Conservation (phyloP, 2,113 vertebrate species). For the Suncus etruscus region DNA sequence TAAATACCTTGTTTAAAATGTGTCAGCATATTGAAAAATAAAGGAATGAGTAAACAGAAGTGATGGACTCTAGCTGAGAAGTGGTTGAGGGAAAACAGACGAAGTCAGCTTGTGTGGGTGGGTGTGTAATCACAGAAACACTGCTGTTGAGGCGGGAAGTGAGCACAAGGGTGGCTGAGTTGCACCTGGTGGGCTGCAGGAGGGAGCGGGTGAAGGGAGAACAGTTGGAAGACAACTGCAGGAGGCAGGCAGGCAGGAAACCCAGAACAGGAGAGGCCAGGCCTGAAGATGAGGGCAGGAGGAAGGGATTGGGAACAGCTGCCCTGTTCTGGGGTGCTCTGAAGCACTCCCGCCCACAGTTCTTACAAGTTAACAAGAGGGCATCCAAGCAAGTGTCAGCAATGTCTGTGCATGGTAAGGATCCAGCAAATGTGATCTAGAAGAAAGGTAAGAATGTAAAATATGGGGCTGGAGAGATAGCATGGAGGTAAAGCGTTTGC, state of each 20-base stretch:
- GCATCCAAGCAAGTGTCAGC: not conserved
- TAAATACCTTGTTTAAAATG: too few species aligned
- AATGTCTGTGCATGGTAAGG: not conserved
- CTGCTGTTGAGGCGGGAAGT: not conserved
- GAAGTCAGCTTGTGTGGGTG: not conserved
- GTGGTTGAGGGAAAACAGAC: not conserved
- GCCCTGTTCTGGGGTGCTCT: not conserved
- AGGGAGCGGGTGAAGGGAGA: not conserved
- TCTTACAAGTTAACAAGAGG: not conserved
- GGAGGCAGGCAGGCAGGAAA: not conserved
- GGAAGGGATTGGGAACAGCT: not conserved
- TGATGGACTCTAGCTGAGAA: not conserved
- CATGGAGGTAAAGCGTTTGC: too few species aligned
- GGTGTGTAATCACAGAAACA: not conserved
- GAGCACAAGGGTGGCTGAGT: not conserved
- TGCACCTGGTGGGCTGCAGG: not conserved
- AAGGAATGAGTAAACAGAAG: not conserved
- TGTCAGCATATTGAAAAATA: too few species aligned
- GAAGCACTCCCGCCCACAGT: not conserved
- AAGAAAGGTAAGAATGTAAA: not conserved
- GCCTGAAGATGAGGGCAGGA: too few species aligned
- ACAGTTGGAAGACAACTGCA: slow-evolving; percentile 53
- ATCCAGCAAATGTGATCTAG: not conserved
- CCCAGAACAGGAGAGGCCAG: not conserved
- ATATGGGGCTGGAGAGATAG: too few species aligned